Evolutionary conservation across 1,140 invertebrate genomes (phyloP).

Genomic region (Lepidurus apus): DNA sequence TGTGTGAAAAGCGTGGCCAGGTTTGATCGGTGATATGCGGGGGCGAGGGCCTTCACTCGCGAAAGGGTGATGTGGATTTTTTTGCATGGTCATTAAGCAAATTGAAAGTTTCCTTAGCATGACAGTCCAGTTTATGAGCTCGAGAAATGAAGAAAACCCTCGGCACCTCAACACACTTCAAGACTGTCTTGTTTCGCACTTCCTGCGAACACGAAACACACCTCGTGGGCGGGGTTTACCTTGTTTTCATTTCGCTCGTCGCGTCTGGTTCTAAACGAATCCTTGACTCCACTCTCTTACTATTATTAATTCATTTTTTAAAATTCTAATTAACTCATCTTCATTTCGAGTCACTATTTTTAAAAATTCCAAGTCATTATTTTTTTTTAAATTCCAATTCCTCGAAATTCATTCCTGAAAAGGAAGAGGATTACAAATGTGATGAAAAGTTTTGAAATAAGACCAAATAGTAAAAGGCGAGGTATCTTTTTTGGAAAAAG

Average conservation of each 20-base stretch:
- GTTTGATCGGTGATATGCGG: background rate
- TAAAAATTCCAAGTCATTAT: too few relatives aligned
- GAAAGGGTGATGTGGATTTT: background rate
- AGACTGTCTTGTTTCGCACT: background rate
- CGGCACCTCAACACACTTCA: background rate
- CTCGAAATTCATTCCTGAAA: too few relatives aligned
- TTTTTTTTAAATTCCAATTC: too few relatives aligned
- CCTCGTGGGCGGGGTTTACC: background rate
- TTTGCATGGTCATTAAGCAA: conserved; percentile 16
- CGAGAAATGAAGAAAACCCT: background rate
- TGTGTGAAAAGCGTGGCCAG: conserved; percentile 10
- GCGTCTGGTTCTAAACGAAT: too few relatives aligned
- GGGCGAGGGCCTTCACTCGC: background rate
- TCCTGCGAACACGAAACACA: background rate
- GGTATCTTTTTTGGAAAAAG: background rate
- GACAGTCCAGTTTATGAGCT: conserved; percentile 15
- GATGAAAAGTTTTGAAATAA: background rate
- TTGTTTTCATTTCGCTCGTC: too few relatives aligned
- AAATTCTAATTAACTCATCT: too few relatives aligned
- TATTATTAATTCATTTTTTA: too few relatives aligned
- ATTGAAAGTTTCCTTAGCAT: conserved; percentile 13
- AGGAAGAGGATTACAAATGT: background rate
- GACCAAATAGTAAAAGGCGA: too few relatives aligned
- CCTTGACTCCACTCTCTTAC: too few relatives aligned
- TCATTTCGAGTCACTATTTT: too few relatives aligned